phyloP scores from a whole-genome alignment of 2,113 vertebrate genomes.

The Crotalus horridus region DNA sequence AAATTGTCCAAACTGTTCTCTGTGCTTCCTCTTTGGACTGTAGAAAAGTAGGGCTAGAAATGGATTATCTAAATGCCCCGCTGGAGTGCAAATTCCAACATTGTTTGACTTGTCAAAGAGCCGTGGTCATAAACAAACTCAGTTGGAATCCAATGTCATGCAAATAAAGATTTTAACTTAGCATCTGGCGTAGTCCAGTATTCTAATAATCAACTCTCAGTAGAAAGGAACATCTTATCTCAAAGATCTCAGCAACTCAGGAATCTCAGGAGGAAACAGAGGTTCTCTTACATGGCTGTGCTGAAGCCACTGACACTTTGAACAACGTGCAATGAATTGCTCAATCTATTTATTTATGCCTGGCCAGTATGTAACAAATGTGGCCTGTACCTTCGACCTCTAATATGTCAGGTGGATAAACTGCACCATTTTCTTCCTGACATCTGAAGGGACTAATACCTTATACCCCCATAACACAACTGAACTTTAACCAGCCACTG shows the following conservation, averaged over 20 bases:
- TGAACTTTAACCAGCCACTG: neutral
- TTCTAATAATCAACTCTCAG: neutral
- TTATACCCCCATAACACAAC: neutral
- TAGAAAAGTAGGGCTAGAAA: neutral
- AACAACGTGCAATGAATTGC: neutral
- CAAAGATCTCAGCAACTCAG: neutral
- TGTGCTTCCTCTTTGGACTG: neutral
- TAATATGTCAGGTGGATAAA: neutral
- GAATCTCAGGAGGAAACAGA: neutral
- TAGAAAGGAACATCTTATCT: neutral
- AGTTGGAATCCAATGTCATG: neutral
- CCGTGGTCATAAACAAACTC: neutral
- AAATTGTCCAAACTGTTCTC: neutral
- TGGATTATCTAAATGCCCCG: neutral
- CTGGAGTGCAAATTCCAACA: neutral
- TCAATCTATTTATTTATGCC: neutral
- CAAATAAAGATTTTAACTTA: neutral
- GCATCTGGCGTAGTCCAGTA: neutral
- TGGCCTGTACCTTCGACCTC: neutral
- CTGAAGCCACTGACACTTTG: neutral
- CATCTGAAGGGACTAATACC: neutral
- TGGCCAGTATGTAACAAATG: neutral
- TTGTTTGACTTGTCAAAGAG: neutral
- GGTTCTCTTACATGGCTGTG: neutral
- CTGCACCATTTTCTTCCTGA: neutral